Percentiles rank a stretch among this genome's conserved stretches.
These are phyloP conservation scores for Tetramorium alpestre DNA, from an alignment of 1,140 invertebrate species.

Conservation along the genomic window DNA sequence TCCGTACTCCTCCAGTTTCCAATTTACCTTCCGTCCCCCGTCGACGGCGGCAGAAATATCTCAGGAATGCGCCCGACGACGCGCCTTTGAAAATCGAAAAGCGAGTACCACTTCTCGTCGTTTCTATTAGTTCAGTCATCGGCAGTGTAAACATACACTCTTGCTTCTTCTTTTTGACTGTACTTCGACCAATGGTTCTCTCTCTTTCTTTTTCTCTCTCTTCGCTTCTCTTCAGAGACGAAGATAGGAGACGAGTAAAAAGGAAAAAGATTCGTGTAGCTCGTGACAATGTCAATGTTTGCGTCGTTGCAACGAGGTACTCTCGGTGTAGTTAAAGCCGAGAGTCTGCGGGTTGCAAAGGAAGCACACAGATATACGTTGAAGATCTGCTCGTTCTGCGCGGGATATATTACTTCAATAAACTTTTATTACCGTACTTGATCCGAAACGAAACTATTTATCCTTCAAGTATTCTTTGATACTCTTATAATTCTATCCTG, in stretches of 20 bases:
- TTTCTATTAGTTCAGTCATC: conserved; percentile 78
- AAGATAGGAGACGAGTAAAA: not conserved
- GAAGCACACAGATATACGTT: conserved; percentile 70
- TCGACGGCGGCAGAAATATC: conserved; percentile 26
- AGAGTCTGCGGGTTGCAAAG: conserved; percentile 67
- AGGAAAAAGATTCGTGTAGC: conserved; percentile 59
- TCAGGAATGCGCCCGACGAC: conserved; percentile 53
- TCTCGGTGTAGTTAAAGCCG: conserved; percentile 69
- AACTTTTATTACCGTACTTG: conserved; percentile 74
- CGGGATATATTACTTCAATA: conserved; percentile 73
- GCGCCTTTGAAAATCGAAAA: conserved; percentile 57
- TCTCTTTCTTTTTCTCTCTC: conserved; percentile 10
- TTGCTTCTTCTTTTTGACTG: conserved; percentile 35
- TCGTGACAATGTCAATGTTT: conserved; percentile 82
- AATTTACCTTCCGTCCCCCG: conserved; percentile 10
- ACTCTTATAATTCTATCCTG: conserved; percentile 67
- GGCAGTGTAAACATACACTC: conserved; percentile 71
- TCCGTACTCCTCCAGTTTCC: conserved; percentile 34
- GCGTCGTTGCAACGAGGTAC: conserved; percentile 75
- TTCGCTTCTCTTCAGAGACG: conserved; percentile 24
- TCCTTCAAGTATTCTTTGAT: not conserved
- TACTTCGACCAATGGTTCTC: conserved; percentile 20
- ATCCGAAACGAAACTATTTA: conserved; percentile 17
- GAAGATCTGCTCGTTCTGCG: conserved; percentile 71
- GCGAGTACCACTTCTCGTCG: conserved; percentile 65